A percentile compares a stretch with the other conserved stretches of the same genome.
Evolutionary conservation across 1,140 invertebrate species (phyloP).

Genomic region (Drosophila tropicalis): DNA sequence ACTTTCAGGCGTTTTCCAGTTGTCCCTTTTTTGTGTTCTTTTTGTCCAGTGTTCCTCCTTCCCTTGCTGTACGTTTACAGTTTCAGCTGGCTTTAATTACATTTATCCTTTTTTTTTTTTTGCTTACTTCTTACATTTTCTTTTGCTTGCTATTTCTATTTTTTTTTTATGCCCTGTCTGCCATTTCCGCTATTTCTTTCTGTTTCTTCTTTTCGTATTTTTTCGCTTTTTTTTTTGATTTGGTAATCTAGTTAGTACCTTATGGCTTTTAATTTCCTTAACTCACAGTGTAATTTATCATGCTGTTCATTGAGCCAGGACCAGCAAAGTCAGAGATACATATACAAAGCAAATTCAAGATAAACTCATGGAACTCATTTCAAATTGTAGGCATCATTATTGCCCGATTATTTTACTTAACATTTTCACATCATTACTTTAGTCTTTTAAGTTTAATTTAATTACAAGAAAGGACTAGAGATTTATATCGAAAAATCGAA

Average conservation of each 20-base stretch:
- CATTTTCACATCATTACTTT: background rate
- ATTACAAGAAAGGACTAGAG: background rate
- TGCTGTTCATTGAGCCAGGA: slow-evolving; percentile 29
- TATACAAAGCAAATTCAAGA: slow-evolving; percentile 16
- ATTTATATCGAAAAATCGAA: background rate
- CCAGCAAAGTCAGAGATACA: slow-evolving; percentile 41
- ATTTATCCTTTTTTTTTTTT: slow-evolving; percentile 68
- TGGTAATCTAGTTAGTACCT: slow-evolving; percentile 67
- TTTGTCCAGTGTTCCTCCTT: no score
- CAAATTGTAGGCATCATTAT: no score
- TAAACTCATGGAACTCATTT: background rate
- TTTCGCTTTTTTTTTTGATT: slow-evolving; percentile 35
- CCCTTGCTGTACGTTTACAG: slow-evolving; percentile 24
- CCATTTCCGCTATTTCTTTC: slow-evolving; percentile 24
- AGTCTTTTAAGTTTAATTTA: background rate
- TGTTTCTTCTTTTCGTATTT: slow-evolving; percentile 29
- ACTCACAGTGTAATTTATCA: slow-evolving; percentile 70
- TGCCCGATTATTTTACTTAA: background rate
- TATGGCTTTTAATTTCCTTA: slow-evolving; percentile 79
- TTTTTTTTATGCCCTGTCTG: slow-evolving; percentile 19
- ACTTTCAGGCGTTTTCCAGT: slow-evolving; percentile 47
- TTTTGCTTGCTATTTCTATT: slow-evolving; percentile 55
- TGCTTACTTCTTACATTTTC: slow-evolving; percentile 37
- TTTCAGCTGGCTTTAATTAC: slow-evolving; percentile 68
- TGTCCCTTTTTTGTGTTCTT: slow-evolving; percentile 29